Conservation (phyloP, 2,797 vertebrate species). For the Eremophila alpestris region DNA sequence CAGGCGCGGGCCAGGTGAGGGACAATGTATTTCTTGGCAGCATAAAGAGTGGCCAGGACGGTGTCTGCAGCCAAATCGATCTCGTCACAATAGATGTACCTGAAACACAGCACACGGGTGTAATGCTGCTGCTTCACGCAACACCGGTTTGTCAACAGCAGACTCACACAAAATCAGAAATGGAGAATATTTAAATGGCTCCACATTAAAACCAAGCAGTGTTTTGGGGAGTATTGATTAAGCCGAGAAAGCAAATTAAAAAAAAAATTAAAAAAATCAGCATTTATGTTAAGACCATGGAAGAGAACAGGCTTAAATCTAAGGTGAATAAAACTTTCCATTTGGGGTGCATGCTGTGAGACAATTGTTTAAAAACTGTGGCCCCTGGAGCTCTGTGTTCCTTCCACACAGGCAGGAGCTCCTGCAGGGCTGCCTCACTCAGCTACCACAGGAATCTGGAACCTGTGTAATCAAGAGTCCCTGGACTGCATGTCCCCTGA, state of each 20-base stretch:
- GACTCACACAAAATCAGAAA: neutral
- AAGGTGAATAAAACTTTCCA: neutral
- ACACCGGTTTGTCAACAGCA: neutral
- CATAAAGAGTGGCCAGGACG: conserved; percentile 94
- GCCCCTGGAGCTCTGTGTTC: neutral
- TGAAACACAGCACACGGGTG: conserved; percentile 72
- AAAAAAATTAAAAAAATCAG: neutral
- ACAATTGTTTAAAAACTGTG: neutral
- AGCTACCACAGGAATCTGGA: neutral
- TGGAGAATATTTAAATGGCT: neutral
- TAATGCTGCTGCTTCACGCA: neutral
- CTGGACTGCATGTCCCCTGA: neutral
- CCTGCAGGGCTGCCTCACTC: neutral
- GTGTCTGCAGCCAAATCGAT: conserved; percentile 97
- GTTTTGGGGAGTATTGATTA: neutral
- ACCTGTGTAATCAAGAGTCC: fast-evolving
- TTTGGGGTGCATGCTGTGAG: neutral
- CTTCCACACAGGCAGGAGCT: neutral
- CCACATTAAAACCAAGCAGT: neutral
- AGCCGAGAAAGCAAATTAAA: neutral
- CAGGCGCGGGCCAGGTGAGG: conserved; percentile 96
- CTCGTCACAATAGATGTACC: conserved; percentile 98
- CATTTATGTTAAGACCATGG: neutral
- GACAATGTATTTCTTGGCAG: conserved; percentile 98
- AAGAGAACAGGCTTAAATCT: neutral